Evolutionary conservation across 1,140 invertebrate species (phyloP), one percentile per base, ranked within the genome.

Genomic region (Drosophila kepulauana): DNA sequence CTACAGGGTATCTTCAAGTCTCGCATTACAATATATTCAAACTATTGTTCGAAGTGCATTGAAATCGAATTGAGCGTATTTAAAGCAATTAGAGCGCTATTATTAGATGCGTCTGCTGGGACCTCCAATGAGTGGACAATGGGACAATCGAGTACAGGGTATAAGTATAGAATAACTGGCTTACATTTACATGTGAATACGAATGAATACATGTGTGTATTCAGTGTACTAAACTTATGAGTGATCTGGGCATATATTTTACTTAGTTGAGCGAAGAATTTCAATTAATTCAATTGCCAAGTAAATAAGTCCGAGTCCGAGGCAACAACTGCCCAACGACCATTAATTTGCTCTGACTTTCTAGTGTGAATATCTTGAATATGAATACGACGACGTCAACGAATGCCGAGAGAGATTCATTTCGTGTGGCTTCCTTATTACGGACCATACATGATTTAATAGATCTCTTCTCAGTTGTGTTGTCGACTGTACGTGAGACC

Each of bases 251-350:
- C 16, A 52, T 48, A 49, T 70, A 62, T 69, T 51, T 84, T 67
- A 72, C 80, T 84, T 88, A 88, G 84, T 87, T 78, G 70, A 88
- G 52, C 64, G 68, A 89, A 71, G 81, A 89, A 85, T 89, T 89
- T 89, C 85, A 89, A 89, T 89, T 89, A 89, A 89, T 89, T 89
- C 86, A 89, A 89, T 89, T 89, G 85, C 54, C 68, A 5, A 46
- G 61, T 51, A 49, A 67, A 49, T 68, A 48, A 68, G 66, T 72
- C 10, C 33, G 33, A 35, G 33, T 2, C 33, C 38, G 65, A 52
- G 45, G 41, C 16, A 51, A 43, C 10, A 25, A 25, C 20, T 25
- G 52, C 56, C 59, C 45, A 59, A 46, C 25, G 64, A 59, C 41
- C 75, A 75, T 70, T 78, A 80, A 80, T 78, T 79, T 61, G 52